phyloP scores from a whole-genome alignment of 2,888 invertebrate genomes.

The Ochropleura plecta region DNA sequence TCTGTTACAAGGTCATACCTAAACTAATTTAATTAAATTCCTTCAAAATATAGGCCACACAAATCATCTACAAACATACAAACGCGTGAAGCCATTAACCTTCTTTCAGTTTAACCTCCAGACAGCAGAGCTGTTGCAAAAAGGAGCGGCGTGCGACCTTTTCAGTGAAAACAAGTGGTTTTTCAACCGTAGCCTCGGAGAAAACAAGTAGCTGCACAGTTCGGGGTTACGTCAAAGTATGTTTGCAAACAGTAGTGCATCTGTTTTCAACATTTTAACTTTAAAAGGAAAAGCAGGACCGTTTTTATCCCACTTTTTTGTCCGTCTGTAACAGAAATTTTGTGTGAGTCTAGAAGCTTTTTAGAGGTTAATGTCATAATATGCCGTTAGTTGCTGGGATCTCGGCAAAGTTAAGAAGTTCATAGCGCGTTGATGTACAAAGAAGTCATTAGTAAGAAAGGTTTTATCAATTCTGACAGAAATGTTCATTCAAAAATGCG shows the following conservation, averaged over 20 bases:
- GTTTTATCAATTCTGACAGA: not conserved
- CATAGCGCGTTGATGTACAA: not conserved
- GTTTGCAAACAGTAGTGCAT: not conserved
- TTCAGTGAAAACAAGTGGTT: slow-evolving; percentile 48
- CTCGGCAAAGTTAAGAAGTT: not conserved
- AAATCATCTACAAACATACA: not conserved
- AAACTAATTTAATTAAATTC: not conserved
- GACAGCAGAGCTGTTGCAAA: slow-evolving; percentile 15
- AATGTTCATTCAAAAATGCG: not conserved
- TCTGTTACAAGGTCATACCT: not conserved
- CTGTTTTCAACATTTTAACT: not conserved
- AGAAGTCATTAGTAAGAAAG: not conserved
- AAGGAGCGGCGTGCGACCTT: slow-evolving; percentile 15
- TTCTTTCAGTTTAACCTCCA: not conserved
- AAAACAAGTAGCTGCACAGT: slow-evolving; percentile 11
- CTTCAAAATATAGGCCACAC: not conserved
- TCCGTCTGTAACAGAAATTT: not conserved
- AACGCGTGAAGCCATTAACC: not conserved
- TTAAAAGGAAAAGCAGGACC: not conserved
- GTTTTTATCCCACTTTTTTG: not conserved
- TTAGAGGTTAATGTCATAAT: not conserved
- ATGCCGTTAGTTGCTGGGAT: too few relatives aligned
- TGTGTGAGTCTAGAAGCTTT: too few relatives aligned
- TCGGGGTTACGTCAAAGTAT: slow-evolving; percentile 9
- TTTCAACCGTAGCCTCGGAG: slow-evolving; percentile 25